A percentile compares a stretch with the other conserved stretches of the same genome.
Evolutionary conservation across 2,888 invertebrate genomes (phyloP).

Genomic region (Podabrus alpinus): DNA sequence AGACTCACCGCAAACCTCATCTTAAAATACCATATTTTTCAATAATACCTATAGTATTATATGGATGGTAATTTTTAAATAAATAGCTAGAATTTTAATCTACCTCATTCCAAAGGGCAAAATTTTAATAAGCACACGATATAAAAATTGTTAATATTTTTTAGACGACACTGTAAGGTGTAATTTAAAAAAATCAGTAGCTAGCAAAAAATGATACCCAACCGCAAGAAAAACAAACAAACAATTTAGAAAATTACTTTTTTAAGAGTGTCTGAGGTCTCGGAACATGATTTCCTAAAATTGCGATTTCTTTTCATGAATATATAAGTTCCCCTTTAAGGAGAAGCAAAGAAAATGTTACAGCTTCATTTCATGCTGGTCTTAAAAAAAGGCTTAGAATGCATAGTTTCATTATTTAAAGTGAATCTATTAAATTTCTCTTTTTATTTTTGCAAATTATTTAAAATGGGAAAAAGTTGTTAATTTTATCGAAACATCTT

Average conservation of each 20-base stretch:
- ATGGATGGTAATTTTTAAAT: no score
- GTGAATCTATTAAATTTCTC: not conserved
- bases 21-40: no score
- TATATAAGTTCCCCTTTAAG: not conserved
- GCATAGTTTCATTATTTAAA: not conserved
- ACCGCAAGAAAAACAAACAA: not conserved
- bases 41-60: no score
- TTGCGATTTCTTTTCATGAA: not conserved
- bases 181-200: not conserved
- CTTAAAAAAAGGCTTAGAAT: not conserved
- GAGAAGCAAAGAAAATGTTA: not conserved
- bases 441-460: not conserved
- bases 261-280: not conserved
- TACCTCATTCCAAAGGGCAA: no score
- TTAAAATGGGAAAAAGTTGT: not conserved
- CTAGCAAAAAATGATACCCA: not conserved
- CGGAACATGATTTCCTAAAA: not conserved
- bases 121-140: not conserved
- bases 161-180: not conserved
- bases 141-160: not conserved
- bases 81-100: no score
- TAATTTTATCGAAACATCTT: not conserved
- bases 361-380: not conserved
- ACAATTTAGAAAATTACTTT: not conserved
- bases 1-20: not conserved